Evolutionary conservation across 2,113 vertebrate genomes (phyloP).

Genomic region (Phodopus roborovskii): DNA sequence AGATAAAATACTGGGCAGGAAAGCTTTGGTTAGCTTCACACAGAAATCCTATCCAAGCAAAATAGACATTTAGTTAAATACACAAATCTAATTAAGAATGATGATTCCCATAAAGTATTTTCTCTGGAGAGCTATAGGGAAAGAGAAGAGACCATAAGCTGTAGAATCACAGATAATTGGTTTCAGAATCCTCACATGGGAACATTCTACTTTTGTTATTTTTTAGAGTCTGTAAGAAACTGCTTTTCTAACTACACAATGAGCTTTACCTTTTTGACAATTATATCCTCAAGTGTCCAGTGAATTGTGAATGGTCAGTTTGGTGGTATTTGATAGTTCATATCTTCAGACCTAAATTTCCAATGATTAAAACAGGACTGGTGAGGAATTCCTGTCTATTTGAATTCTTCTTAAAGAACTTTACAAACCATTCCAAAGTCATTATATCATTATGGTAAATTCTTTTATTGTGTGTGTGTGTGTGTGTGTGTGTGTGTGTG

Average conservation of each 20-base stretch:
- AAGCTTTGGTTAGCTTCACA: background rate
- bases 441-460: background rate
- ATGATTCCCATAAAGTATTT: background rate
- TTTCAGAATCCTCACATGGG: conserved; percentile 33
- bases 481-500: background rate
- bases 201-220: background rate
- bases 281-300: background rate
- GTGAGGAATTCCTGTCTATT: background rate
- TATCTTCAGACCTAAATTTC: background rate
- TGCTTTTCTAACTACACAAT: background rate
- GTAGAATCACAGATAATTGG: background rate
- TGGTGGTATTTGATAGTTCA: background rate
- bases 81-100: conserved; percentile 22
- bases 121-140: background rate
- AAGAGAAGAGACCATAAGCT: background rate
- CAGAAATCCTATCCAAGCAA: background rate
- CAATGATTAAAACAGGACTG: background rate
- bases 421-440: background rate
- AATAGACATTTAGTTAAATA: background rate
- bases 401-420: conserved; percentile 22
- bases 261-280: background rate
- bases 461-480: background rate
- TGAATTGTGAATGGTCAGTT: background rate
- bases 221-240: background rate
- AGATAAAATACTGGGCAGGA: conserved; percentile 24